Evolutionary conservation across 2,888 invertebrate species (phyloP), one percentile per base, ranked within the genome.

Genomic region (Cosmia trapezina): DNA sequence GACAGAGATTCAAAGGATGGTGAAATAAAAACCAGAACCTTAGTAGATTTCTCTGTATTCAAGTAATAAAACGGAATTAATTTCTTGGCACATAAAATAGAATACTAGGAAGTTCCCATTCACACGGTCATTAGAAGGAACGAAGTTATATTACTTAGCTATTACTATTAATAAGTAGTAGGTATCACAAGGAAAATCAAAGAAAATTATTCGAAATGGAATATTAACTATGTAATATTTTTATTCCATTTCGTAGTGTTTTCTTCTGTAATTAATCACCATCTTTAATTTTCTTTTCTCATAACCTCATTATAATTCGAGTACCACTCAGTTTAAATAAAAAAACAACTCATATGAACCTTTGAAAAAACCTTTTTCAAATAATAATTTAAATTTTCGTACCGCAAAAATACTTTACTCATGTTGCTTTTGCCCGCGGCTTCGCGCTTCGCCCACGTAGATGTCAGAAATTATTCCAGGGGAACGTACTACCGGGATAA

Each of bases 341-440:
- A 17, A 28, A 17, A 9, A 54, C 7, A 59, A n/a, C 59, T 12
- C 12, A 14, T 0, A 14, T 59, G 37, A 6, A 37, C 37, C 37
- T 37, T 37, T 37, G 37, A 37, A 4, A 37, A 37, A 37, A 4
- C 37, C 37, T 37, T 6, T 37, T 37, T 37, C 37, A 37, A 45
- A 64, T 51, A 65, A 69, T 71, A 63, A 65, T 70, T 70, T 51
- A 45, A 62, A 76, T 74, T 70, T 73, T 73, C 51, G 57, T 67
- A 64, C n/a, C 47, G 28, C 37, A 57, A 59, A 64, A 74, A 59
- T n/a, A 41, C 37, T 28, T 28, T 28, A 28, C 28, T 28, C 3
- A 28, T 28, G 28, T 28, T 28, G 28, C 28, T 28, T 28, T 28
- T 2, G 28, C 28, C 28, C 28, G 28, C 28, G 28, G 28, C 28